Percentiles rank a stretch among this genome's conserved stretches.
Conservation (phyloP, 2,797 vertebrate genomes). For the Varecia variegata region DNA sequence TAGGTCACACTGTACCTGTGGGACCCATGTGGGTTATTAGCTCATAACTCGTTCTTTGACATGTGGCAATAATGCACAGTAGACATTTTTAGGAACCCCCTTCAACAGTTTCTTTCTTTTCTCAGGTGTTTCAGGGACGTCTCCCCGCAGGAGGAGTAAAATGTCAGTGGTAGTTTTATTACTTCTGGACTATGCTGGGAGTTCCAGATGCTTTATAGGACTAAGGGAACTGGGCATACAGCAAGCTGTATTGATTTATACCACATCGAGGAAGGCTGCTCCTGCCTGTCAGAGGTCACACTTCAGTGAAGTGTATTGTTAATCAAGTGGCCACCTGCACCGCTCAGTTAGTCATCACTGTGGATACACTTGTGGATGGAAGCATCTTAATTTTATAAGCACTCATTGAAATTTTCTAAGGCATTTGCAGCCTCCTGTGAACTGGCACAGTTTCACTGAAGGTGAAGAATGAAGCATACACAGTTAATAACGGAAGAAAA, state of each 20-base stretch:
- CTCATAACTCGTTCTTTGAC: neutral
- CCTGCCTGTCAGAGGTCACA: neutral
- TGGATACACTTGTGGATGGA: neutral
- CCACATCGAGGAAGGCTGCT: neutral
- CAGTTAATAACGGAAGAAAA: slow-evolving; percentile 51
- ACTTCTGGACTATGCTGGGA: neutral
- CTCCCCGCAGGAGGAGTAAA: neutral
- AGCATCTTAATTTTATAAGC: slow-evolving; percentile 64
- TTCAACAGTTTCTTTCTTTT: neutral
- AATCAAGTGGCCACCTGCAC: slow-evolving; percentile 63
- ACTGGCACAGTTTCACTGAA: slow-evolving; percentile 45
- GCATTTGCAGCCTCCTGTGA: slow-evolving; percentile 56
- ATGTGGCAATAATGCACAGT: neutral
- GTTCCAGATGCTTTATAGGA: neutral
- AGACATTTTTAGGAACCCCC: neutral
- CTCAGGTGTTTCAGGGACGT: neutral
- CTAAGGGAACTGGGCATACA: neutral
- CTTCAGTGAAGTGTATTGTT: slow-evolving; percentile 39
- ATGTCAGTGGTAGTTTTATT: neutral
- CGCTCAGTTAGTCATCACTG: neutral
- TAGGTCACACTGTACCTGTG: neutral
- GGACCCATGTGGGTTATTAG: neutral
- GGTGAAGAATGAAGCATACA: slow-evolving; percentile 27
- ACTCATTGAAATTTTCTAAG: slow-evolving; percentile 52
- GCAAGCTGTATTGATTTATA: neutral